A percentile compares a stretch with the other conserved stretches of the same genome.
Conservation (phyloP, 2,113 vertebrate species). For the Gymnorhina tibicen region DNA sequence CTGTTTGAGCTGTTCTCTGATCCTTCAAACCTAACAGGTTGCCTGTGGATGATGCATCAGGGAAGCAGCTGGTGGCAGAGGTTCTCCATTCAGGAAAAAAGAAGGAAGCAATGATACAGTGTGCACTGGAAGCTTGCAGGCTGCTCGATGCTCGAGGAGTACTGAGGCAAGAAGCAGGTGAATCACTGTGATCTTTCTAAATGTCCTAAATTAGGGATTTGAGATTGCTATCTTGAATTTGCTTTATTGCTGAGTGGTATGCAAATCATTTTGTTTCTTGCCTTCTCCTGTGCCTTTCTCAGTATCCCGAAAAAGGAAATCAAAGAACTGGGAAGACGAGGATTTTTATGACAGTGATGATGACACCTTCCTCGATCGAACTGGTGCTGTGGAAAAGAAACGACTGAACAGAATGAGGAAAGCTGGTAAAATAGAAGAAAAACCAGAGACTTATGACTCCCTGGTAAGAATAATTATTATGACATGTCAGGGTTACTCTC, state of each 20-base stretch:
- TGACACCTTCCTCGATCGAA: constrained; percentile 94
- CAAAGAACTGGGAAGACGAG: constrained; percentile 97
- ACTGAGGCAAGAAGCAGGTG: constrained; percentile 95
- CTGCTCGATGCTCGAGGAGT: constrained; percentile 92
- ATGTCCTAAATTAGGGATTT: neutral
- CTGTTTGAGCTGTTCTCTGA: neutral
- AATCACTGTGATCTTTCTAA: neutral
- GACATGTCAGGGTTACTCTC: neutral
- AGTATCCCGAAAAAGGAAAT: constrained; percentile 95
- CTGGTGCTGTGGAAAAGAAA: constrained; percentile 92
- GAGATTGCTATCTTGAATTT: neutral
- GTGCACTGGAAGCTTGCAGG: constrained; percentile 91
- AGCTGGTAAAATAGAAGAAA: constrained; percentile 92
- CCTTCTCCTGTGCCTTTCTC: neutral
- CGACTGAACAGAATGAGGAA: constrained; percentile 93
- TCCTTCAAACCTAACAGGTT: constrained; percentile 72
- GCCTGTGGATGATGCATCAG: constrained; percentile 89
- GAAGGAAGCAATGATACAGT: constrained; percentile 90
- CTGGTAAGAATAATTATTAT: constrained; percentile 75
- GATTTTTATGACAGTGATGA: constrained; percentile 98
- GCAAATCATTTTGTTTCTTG: neutral
- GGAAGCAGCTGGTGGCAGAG: constrained; percentile 92
- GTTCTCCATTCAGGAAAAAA: constrained; percentile 91
- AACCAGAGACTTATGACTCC: constrained; percentile 89
- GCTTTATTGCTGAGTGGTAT: neutral